Evolutionary conservation across 1,140 invertebrate species (phyloP).

Genomic region (Belonocnema kinseyi): DNA sequence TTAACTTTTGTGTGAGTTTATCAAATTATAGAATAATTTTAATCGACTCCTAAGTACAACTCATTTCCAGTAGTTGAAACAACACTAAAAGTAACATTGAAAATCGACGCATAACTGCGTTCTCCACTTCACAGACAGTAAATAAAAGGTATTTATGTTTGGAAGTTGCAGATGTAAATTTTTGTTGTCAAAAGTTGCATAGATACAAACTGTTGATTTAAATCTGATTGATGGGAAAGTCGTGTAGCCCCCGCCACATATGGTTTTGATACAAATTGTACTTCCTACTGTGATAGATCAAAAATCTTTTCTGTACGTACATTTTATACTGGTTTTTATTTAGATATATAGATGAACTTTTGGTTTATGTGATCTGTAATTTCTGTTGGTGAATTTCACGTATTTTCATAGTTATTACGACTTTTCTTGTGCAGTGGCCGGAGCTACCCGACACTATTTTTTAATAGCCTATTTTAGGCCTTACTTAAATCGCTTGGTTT

Average conservation of each 20-base stretch:
- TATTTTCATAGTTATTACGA: no score
- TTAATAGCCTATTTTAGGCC: not conserved
- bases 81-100: constrained; percentile 25
- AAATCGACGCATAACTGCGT: constrained; percentile 10
- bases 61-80: constrained; percentile 21
- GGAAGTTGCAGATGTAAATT: not conserved
- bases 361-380: no score
- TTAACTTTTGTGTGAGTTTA: not conserved
- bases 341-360: no score
- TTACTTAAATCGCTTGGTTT: constrained; percentile 12
- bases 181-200: not conserved
- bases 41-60: constrained; percentile 4
- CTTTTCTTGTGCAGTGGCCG: no score
- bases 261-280: no score
- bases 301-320: no score
- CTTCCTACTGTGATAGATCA: no score
- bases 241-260: no score
- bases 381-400: no score
- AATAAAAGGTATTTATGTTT: constrained; percentile 28
- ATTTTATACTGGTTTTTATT: no score
- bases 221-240: not conserved
- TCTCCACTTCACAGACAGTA: constrained; percentile 19
- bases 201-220: not conserved
- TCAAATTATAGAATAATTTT: constrained; percentile 21
- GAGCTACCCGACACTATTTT: no score